Evolutionary conservation across 1,140 invertebrate genomes (phyloP).

Genomic region (Caenorhabditis tropicalis): DNA sequence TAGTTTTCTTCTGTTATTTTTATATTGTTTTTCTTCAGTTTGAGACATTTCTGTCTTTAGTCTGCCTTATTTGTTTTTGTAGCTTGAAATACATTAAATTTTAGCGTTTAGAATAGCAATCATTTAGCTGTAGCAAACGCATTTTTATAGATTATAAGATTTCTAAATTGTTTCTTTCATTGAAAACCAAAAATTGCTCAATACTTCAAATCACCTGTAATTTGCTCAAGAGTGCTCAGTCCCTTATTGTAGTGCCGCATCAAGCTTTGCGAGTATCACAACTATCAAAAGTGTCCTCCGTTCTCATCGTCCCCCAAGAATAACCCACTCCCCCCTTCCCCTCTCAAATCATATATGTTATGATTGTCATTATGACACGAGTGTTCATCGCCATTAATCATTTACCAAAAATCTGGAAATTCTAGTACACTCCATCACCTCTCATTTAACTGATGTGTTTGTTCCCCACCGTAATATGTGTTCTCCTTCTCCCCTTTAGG

Average conservation of each 20-base stretch:
- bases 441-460: conserved; percentile 13
- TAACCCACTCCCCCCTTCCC: background rate
- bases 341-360: background rate
- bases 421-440: background rate
- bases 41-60: background rate
- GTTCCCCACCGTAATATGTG: background rate
- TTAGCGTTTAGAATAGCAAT: background rate
- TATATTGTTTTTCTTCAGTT: background rate
- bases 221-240: background rate
- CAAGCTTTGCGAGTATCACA: background rate
- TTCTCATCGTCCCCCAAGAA: background rate
- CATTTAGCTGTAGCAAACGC: background rate
- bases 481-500: background rate
- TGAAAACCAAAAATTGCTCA: conserved; percentile 10
- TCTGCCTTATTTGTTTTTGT: background rate
- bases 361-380: conserved; percentile 6
- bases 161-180: background rate
- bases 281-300: background rate
- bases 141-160: background rate
- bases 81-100: background rate
- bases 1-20: conserved; percentile 19
- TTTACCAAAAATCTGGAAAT: background rate
- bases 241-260: background rate
- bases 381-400: conserved; percentile 11
- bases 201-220: background rate